Base-by-base conservation (phyloP, 2,888 invertebrate species). In the Tenthredo amoena region DNA sequence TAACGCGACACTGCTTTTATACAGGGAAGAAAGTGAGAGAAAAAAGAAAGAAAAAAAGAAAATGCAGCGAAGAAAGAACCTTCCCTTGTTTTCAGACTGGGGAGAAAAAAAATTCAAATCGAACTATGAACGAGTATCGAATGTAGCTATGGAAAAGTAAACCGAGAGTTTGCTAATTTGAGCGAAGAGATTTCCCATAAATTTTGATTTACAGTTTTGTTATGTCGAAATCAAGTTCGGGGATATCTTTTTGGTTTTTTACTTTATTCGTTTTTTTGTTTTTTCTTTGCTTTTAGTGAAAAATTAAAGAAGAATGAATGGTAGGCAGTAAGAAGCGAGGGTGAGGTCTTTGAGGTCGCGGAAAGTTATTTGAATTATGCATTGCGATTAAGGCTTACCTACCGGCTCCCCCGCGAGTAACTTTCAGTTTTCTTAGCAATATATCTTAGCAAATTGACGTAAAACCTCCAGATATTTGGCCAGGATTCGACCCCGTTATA, bases 391-490 rank as follows among this genome's bases (percentile, higher is more conserved):
- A 74, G 72, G 72, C 55, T 55, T 55, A 55, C 55, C 55, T n/a
- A 18, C 71, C 18, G n/a, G n/a, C n/a, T 37, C 37, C 12, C 34
- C 68, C 34, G 34, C 15, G 62, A 68, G 34, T 68, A 34, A 74
- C 72, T 74, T 74, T 74, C 72, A 43, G 72, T 74, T 74, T 43
- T 74, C 72, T 74, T 43, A 43, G 40, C 72, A 74, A 74, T 74
- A 74, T 43, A 43, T 74, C 72, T 74, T 74, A 7, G 21, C 72
- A 74, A 74, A 74, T 74, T 74, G 72, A 74, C 72, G 72, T 74
- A 74, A n/a, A 43, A 43, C 40, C 72, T 74, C 26, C 43, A 34
- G 68, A 43, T 21, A 74, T 74, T 74, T 43, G 43, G 72, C 72
- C 9, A 43, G 72, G 72, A 43, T 74, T 74, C 43, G 43, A 40